Evolutionary conservation across 1,140 invertebrate genomes (phyloP), one percentile per base, ranked within the genome.

Genomic region (Brevipalpus yothersi): DNA sequence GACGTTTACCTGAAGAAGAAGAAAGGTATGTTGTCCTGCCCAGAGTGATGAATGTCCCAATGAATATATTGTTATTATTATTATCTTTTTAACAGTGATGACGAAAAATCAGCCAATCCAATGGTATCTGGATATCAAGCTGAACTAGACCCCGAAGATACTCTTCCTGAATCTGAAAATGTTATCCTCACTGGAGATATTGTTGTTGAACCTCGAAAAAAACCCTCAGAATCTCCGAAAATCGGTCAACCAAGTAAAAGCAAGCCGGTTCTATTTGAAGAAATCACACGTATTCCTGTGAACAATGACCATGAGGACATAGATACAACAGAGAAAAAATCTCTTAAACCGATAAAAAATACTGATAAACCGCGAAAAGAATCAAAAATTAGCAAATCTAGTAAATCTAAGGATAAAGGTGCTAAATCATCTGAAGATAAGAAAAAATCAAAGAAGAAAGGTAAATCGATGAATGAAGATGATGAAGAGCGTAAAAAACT

Each of bases 71-170:
- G 65, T 66, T 64, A 65, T 65, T 75, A 73, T 63, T 61, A 61
- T 43, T 17, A 10, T n/a, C 47, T 49, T 11, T 8, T 51, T 56
- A 39, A 11, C 58, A 85, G 82, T 69, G 84, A 86, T 63, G 80
- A 80, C 13, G 83, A 85, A 61, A 64, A 58, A 58, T 72, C 71
- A 39, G 78, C 73, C 10, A 91, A 92, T 77, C 88, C 87, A 39
- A 75, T 88, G 68, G 87, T 93, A 0, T 82, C 83, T 21, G 80
- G 81, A 61, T 84, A 86, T 63, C 82, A 87, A 70, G 87, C 90
- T 69, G 87, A 93, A 69, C 73, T 86, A 49, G 84, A 84, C 59
- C 78, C 81, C 1, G 79, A 81, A 45, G 80, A 82, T 61, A 60
- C 64, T 21, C 41, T 10, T 55, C 53, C 23, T 31, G 39, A 55